Evolutionary conservation across 2,888 invertebrate species (phyloP).

Genomic region (Tachina grossa): DNA sequence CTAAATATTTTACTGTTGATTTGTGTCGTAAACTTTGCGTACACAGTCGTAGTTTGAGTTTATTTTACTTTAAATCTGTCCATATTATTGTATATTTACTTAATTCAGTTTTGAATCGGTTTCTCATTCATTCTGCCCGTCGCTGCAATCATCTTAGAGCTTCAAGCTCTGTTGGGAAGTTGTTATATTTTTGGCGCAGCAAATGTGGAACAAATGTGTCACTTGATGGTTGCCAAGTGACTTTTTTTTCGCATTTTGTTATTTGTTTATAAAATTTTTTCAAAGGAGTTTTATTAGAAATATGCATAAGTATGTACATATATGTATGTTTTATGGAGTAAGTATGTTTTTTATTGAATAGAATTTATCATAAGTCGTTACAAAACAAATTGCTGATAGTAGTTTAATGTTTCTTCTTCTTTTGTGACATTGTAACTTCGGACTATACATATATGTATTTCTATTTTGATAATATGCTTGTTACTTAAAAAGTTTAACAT

Average conservation of each 20-base stretch:
- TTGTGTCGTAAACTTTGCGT: constrained; percentile 44
- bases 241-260: constrained; percentile 39
- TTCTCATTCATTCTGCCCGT: constrained; percentile 27
- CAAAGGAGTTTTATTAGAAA: constrained; percentile 49
- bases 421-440: too few relatives aligned
- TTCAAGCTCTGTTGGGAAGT: constrained; percentile 30
- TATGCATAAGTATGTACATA: not conserved
- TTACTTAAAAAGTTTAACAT: too few relatives aligned
- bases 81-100: constrained; percentile 53
- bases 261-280: constrained; percentile 26
- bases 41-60: constrained; percentile 5
- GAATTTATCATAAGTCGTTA: constrained; percentile 21
- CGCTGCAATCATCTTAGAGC: constrained; percentile 22
- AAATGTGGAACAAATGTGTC: constrained; percentile 64
- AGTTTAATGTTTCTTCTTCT: not conserved
- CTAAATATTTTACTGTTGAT: constrained; percentile 49
- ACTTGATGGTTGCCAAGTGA: constrained; percentile 67
- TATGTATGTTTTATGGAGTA: too few relatives aligned
- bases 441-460: too few relatives aligned
- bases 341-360: constrained; percentile 26
- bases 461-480: too few relatives aligned
- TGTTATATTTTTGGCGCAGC: constrained; percentile 57
- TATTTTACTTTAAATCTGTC: constrained; percentile 4
- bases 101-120: constrained; percentile 16
- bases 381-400: not conserved